Percentiles rank a stretch among this genome's conserved stretches.
phyloP scores from a whole-genome alignment of 2,888 invertebrate species.

The Xanthia icteritia region DNA sequence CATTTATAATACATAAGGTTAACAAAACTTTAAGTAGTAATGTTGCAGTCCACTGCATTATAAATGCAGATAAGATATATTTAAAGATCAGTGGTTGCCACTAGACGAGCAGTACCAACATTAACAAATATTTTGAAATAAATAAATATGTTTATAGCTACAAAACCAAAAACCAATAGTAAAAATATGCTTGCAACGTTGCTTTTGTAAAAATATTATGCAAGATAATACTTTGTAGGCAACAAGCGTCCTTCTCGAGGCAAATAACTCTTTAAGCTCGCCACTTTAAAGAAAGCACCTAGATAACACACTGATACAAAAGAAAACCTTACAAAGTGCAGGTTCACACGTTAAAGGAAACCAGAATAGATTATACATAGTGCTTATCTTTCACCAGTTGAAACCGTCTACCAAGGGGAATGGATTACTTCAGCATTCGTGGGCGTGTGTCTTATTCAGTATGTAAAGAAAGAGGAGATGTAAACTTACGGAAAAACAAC shows the following conservation, averaged over 20 bases:
- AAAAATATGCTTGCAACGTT: not conserved
- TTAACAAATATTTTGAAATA: too few species aligned
- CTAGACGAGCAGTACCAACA: too few species aligned
- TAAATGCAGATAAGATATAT: too few species aligned
- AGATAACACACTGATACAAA: conserved; percentile 28
- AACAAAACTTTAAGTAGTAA: too few species aligned
- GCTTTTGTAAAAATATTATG: not conserved
- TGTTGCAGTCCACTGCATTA: too few species aligned
- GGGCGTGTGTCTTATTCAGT: conserved; percentile 44
- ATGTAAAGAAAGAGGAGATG: conserved; percentile 53
- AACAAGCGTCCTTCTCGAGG: not conserved
- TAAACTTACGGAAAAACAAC: conserved; percentile 36
- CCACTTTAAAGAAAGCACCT: conserved; percentile 15
- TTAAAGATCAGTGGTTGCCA: too few species aligned
- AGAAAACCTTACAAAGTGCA: conserved; percentile 36
- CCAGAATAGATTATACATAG: conserved; percentile 51
- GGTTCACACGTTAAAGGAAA: conserved; percentile 47
- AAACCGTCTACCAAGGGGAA: conserved; percentile 49
- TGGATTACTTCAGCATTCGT: conserved; percentile 57
- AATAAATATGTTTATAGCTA: too few species aligned
- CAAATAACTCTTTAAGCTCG: conserved; percentile 9
- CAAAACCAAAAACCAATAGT: not conserved
- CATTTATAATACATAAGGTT: too few species aligned
- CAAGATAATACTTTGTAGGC: not conserved
- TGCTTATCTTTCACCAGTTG: conserved; percentile 51